Conservation (phyloP, 2,113 vertebrate species). For the Oophaga pumilio region DNA sequence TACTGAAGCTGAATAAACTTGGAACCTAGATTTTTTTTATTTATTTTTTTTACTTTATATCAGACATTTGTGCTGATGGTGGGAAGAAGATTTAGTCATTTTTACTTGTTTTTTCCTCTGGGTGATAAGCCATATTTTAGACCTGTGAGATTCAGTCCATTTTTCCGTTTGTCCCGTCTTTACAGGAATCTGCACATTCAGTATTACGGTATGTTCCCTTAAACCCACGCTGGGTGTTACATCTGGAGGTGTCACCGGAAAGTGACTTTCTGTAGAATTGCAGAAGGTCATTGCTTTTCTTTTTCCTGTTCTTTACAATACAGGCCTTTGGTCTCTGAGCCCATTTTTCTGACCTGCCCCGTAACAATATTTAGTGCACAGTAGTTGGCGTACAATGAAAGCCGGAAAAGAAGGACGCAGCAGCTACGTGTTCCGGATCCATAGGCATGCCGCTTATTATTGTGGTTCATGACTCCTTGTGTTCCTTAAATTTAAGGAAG, state of each 20-base stretch:
- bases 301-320: background rate
- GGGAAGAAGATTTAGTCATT: no score
- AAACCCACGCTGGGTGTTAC: background rate
- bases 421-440: background rate
- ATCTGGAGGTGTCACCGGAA: background rate
- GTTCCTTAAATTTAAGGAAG: background rate
- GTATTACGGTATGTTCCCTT: background rate
- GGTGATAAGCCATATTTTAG: background rate
- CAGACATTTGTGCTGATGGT: no score
- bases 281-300: background rate
- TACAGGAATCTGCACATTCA: background rate
- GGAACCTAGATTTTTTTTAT: no score
- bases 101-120: no score
- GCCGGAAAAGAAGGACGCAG: background rate
- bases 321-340: background rate
- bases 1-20: no score
- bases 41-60: no score
- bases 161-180: background rate
- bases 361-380: background rate
- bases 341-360: background rate
- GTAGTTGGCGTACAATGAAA: conserved; percentile 5
- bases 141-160: background rate
- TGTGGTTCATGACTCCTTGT: background rate
- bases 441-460: background rate
- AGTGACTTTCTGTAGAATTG: conserved; percentile 6